Conservation (phyloP, 2,113 vertebrate genomes). For the Sceloporus tristichus region DNA sequence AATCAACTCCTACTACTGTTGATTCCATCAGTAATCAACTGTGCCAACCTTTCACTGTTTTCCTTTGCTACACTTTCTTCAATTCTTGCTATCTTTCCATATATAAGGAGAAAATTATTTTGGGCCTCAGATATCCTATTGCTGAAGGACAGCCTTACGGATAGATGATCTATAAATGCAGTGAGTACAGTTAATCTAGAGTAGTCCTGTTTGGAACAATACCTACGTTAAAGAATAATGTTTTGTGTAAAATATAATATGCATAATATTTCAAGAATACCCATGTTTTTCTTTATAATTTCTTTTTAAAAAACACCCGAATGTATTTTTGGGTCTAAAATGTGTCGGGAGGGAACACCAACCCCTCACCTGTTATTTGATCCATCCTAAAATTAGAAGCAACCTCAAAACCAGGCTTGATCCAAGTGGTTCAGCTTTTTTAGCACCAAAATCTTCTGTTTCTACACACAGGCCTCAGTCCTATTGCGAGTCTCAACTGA, state of each 20-base stretch:
- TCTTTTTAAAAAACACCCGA: background rate
- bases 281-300: background rate
- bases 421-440: background rate
- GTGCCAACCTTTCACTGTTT: background rate
- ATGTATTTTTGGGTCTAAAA: background rate
- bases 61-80: background rate
- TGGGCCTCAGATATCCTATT: background rate
- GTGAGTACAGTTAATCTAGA: background rate
- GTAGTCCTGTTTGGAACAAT: background rate
- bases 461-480: no score
- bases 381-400: background rate
- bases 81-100: background rate
- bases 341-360: background rate
- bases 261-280: background rate
- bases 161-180: background rate
- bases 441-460: background rate
- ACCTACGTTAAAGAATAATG: conserved; percentile 2
- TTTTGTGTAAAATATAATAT: background rate
- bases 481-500: no score
- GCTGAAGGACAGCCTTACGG: background rate
- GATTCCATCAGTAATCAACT: background rate
- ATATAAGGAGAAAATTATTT: background rate
- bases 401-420: background rate
- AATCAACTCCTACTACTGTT: background rate
- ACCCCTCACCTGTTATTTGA: no score